Evolutionary conservation across 2,888 invertebrate genomes (phyloP), one percentile per base, ranked within the genome.

Genomic region (Tuberolachnus salignus): DNA sequence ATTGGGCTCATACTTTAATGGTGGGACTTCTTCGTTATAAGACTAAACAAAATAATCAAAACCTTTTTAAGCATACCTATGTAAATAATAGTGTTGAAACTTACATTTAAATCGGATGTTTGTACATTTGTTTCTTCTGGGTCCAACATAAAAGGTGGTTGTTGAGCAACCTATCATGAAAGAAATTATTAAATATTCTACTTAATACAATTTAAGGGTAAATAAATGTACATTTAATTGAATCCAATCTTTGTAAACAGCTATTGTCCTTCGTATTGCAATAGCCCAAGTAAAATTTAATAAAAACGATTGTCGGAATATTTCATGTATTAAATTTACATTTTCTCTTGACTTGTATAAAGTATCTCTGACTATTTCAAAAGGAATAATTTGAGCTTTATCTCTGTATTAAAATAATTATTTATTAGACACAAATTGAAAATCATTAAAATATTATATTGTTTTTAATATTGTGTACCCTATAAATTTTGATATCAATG

Each of bases 211-310:
- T 34, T 34, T 34, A 34, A 34, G 46, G n/a, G 57, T 46, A 19
- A 53, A 61, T 69, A 11, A 42, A 85, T 88, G 86, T 83, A 91
- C 91, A 85, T 92, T 93, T 87, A 92, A 91, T 84, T 94, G 94
- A 87, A 98, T 96, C 92, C 98, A 94, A 86, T 98, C 97, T 85
- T 95, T 94, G 85, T 98, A 98, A 4, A 97, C 92, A 61, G 92
- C 91, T 83, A 98, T 94, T 59, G 96, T 94, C 83, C 94, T 91
- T 66, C 95, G 88, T 81, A 95, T 92, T 8, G 97, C 94, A 81
- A 92, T 91, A 16, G 95, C 93, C 85, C 96, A 94, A 3, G 91
- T 89, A 86, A 97, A 96, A 82, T 94, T 94, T 83, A 97, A 87
- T 67, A 97, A 88, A 87, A 97, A 94, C 49, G 96, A 95, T 87